A percentile compares a stretch with the other conserved stretches of the same genome.
phyloP scores from a whole-genome alignment of 2,888 invertebrate genomes.

The Notocelia uddmanniana region DNA sequence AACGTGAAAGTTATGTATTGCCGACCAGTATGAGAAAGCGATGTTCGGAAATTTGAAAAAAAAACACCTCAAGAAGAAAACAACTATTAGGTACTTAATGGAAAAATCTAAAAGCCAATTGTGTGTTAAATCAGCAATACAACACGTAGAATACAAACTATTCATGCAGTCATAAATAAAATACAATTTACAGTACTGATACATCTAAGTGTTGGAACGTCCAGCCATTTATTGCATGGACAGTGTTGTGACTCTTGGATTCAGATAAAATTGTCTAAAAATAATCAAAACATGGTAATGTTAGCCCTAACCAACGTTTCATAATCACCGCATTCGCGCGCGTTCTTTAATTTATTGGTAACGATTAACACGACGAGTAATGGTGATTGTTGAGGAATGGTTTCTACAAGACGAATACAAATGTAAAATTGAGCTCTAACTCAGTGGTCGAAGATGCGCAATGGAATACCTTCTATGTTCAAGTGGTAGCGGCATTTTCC shows the following conservation, averaged over 20 bases:
- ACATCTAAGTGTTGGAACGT: slow-evolving; percentile 36
- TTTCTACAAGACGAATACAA: slow-evolving; percentile 17
- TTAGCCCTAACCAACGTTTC: slow-evolving; percentile 4
- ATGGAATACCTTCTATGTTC: slow-evolving; percentile 12
- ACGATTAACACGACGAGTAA: neutral
- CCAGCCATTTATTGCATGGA: slow-evolving; percentile 34
- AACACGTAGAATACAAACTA: slow-evolving; percentile 59
- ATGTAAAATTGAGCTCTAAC: slow-evolving; percentile 17
- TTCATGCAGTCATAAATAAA: slow-evolving; percentile 58
- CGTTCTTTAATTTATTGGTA: neutral
- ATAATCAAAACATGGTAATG: slow-evolving; percentile 21
- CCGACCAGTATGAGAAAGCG: slow-evolving; percentile 73
- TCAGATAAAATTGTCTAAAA: slow-evolving; percentile 38
- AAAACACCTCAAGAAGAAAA: slow-evolving; percentile 53
- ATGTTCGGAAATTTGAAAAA: slow-evolving; percentile 71
- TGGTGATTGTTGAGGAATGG: slow-evolving; percentile 10
- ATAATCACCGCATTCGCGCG: slow-evolving; percentile 11
- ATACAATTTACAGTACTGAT: slow-evolving; percentile 40
- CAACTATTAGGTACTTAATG: slow-evolving; percentile 52
- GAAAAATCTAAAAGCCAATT: slow-evolving; percentile 69
- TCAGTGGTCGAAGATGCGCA: slow-evolving; percentile 7
- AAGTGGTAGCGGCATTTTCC: neutral
- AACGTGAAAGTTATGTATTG: slow-evolving; percentile 71
- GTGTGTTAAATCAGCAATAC: slow-evolving; percentile 77
- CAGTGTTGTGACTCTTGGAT: slow-evolving; percentile 41